A percentile compares a stretch with the other conserved stretches of the same genome.
Conservation (phyloP, 2,888 invertebrate species). For the Seira ritae region DNA sequence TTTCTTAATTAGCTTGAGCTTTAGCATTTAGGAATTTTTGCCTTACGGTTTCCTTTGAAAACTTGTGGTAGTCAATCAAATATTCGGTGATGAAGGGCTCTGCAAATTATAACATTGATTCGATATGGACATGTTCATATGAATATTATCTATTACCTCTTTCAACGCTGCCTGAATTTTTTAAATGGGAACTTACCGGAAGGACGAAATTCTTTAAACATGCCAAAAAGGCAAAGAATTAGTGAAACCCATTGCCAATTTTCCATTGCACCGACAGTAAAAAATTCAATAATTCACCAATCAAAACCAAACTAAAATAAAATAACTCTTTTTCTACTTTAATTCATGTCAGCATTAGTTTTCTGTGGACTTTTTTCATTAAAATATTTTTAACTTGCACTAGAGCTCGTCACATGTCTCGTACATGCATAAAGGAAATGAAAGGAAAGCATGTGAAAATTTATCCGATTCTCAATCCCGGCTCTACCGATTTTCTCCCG, state of each 20-base stretch:
- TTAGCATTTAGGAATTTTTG: neutral
- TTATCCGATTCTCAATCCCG: conserved; percentile 18
- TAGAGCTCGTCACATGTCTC: neutral
- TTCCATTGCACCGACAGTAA: conserved; percentile 45
- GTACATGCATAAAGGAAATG: neutral
- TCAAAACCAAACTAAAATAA: neutral
- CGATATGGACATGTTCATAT: neutral
- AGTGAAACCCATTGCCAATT: conserved; percentile 67
- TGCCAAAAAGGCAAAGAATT: conserved; percentile 75
- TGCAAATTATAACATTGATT: conserved; percentile 12
- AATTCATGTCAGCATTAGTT: neutral
- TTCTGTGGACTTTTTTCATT: neutral
- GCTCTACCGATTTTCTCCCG: conserved; percentile 36
- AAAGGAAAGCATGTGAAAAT: neutral
- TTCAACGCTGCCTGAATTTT: neutral
- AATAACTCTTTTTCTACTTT: neutral
- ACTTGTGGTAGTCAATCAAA: conserved; percentile 72
- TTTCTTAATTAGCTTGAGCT: no score
- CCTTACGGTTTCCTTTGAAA: conserved; percentile 63
- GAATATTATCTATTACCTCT: no score
- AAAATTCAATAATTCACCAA: neutral
- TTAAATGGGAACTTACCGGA: conserved; percentile 53
- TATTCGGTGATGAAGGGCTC: conserved; percentile 76
- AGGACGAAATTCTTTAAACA: conserved; percentile 75
- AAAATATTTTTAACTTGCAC: neutral